Conservation (phyloP, 1,140 invertebrate genomes). For the Gryllus bimaculatus region DNA sequence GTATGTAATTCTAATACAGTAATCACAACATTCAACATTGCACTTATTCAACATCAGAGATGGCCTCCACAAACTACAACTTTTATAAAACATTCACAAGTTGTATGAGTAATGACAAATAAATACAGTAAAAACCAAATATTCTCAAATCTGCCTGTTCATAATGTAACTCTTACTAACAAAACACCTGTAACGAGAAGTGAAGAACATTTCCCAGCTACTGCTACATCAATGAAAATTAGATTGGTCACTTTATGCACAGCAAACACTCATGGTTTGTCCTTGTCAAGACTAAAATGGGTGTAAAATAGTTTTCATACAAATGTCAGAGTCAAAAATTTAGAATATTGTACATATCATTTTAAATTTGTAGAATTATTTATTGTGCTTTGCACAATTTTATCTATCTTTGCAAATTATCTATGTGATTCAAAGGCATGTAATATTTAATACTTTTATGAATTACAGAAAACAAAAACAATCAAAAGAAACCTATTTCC, state of each 20-base stretch:
- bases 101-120: not conserved
- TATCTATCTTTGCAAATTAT: not conserved
- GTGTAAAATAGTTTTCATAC: slow-evolving; percentile 16
- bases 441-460: too few species aligned
- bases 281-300: slow-evolving; percentile 11
- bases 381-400: not conserved
- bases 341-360: slow-evolving; percentile 22
- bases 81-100: not conserved
- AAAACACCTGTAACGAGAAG: not conserved
- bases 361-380: slow-evolving; percentile 18
- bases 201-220: not conserved
- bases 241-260: not conserved
- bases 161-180: not conserved
- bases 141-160: not conserved
- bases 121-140: not conserved
- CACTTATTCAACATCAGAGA: not conserved
- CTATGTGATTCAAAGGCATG: not conserved
- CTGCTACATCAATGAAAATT: not conserved
- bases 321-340: slow-evolving; percentile 21
- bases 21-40: not conserved
- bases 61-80: not conserved
- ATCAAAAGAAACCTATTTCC: too few species aligned
- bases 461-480: too few species aligned
- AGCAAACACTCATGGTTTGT: not conserved
- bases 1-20: too few species aligned